Evolutionary conservation across 2,888 invertebrate species (phyloP), one percentile per base, ranked within the genome.

Genomic region (Temnothorax rugatulus): DNA sequence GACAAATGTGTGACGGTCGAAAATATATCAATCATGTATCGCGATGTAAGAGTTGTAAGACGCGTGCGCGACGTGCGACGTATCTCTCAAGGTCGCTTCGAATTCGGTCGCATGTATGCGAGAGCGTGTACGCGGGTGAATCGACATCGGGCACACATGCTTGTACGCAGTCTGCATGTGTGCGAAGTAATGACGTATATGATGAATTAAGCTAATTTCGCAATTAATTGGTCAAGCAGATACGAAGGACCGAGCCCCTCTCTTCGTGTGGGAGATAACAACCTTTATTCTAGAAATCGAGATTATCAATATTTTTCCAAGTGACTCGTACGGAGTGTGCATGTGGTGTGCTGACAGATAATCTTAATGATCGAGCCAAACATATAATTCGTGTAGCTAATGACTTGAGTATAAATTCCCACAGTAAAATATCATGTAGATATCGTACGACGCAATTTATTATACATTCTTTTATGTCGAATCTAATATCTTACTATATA

Each of bases 141-240:
- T 47, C 5, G 1, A 41, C 15, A 11, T 29, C 9, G 54, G 9
- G 15, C 25, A 77, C 25, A 4, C 11, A 34, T 41, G 9, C 54
- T 11, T n/a, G 2, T 11, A 59, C 18, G 15, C 25, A 13, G 4
- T n/a, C 13, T 9, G n/a, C 11, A 25, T 11, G 29, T 15, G 13
- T 38, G 5, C 13, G 59, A 41, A 63, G 38, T 9, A 15, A 21
- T 83, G 83, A 83, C 44, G 69, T 79, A 50, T 25, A 61, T 15
- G 11, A 21, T 11, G 82, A 82, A 76, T 64, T 64, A 64, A 64
- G 54, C 44, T 76, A 75, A 82, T 82, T 54, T 64, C 21, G 9
- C 41, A 54, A 21, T 61, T 61, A 83, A 83, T 83, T 77, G 52
- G 50, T 59, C 50, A 47, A n/a, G 18, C 44, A 38, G 83, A 68